Conservation (phyloP, 2,888 invertebrate species). For the Ennomos fuscantarius region DNA sequence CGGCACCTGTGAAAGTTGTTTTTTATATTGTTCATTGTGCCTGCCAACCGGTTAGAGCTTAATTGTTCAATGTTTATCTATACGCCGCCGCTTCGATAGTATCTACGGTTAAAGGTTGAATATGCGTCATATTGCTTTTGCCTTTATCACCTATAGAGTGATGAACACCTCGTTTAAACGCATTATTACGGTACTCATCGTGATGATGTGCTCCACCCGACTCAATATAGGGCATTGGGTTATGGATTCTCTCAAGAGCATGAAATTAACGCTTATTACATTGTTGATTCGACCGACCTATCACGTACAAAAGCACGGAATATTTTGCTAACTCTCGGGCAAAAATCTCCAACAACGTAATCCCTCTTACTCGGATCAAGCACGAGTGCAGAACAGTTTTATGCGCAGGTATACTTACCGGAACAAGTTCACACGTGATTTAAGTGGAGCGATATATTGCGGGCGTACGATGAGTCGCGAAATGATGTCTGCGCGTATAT, state of each 20-base stretch:
- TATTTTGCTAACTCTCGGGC: constrained; percentile 1
- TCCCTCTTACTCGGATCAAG: constrained; percentile 41
- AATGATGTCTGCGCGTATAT: constrained; percentile 79
- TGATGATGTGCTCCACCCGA: constrained; percentile 47
- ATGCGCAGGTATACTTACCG: constrained; percentile 67
- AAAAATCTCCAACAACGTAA: constrained; percentile 22
- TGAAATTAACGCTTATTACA: constrained; percentile 46
- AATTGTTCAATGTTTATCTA: constrained; percentile 34
- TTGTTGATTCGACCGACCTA: constrained; percentile 35
- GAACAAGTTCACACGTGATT: constrained; percentile 78
- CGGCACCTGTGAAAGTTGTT: constrained; percentile 30
- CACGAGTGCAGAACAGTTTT: constrained; percentile 54
- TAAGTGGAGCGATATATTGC: constrained; percentile 82
- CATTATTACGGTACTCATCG: constrained; percentile 56
- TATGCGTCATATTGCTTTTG: constrained; percentile 58
- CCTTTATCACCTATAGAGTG: constrained; percentile 65
- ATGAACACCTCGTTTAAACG: constrained; percentile 61
- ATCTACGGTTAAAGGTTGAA: constrained; percentile 43
- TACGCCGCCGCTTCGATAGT: neutral
- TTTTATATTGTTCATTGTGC: constrained; percentile 20
- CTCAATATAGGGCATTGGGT: constrained; percentile 46
- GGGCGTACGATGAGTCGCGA: constrained; percentile 81
- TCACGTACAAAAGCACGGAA: constrained; percentile 12
- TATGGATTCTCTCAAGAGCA: constrained; percentile 51
- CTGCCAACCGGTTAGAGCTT: constrained; percentile 22